A percentile compares a stretch with the other conserved stretches of the same genome.
Evolutionary conservation across 2,797 vertebrate genomes (phyloP).

Genomic region (Triplophysa bombifrons): DNA sequence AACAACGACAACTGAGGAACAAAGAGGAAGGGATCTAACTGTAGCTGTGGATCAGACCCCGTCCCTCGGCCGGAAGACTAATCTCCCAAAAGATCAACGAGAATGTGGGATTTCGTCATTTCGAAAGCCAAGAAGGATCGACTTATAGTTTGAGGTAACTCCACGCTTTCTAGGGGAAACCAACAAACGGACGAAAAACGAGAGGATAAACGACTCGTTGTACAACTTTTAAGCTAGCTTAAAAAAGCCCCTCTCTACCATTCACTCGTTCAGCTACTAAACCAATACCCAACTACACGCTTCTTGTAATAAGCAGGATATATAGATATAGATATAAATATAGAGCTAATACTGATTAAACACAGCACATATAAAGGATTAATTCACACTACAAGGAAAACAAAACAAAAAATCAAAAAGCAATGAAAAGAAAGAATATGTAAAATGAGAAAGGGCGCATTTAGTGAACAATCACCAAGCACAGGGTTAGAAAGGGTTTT

Average conservation of each 20-base stretch:
- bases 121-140: constrained; percentile 59
- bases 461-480: constrained; percentile 51
- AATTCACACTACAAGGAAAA: constrained; percentile 84
- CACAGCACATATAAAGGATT: constrained; percentile 86
- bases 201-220: constrained; percentile 42
- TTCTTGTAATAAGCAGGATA: constrained; percentile 91
- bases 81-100: constrained; percentile 54
- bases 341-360: constrained; percentile 94
- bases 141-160: constrained; percentile 59
- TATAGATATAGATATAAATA: constrained; percentile 84
- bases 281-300: constrained; percentile 86
- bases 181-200: constrained; percentile 56
- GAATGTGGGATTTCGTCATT: constrained; percentile 61
- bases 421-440: constrained; percentile 47
- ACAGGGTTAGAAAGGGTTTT: constrained; percentile 32
- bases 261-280: constrained; percentile 81
- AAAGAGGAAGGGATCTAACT: constrained; percentile 46
- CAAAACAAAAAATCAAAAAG: constrained; percentile 71
- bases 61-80: constrained; percentile 63
- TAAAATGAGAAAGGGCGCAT: constrained; percentile 58
- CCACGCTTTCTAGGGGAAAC: constrained; percentile 56
- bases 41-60: constrained; percentile 45
- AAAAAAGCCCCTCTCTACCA: constrained; percentile 80
- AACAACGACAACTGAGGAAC: constrained; percentile 44
- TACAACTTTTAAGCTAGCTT: constrained; percentile 73